Base-by-base conservation (phyloP, 2,888 invertebrate species). In the Meteorus colon region DNA sequence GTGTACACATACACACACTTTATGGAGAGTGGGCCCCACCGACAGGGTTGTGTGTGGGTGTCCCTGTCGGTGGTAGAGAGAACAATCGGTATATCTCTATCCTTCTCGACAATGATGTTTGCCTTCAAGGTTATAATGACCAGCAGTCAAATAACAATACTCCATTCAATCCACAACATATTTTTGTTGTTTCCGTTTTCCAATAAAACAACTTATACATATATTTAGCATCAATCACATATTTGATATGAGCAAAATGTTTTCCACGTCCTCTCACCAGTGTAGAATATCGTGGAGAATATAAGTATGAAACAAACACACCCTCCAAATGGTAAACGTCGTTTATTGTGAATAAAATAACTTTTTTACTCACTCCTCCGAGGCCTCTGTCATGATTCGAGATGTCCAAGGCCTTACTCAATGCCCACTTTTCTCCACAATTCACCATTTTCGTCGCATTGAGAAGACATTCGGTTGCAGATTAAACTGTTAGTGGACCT, bases 361-460 rank as follows among this genome's bases (percentile, higher is more conserved):
- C 24, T 62, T 63, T 60, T 63, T 80, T 90, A 94, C 95, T 95
- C 92, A 96, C 96, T 95, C 95, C 93, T 96, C 96, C 94, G 94
- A 94, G 94, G 94, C 93, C 93, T 95, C 96, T 94, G 95, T 95
- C 96, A 96, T 96, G 95, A 92, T 95, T 95, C 92, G 94, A 94
- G 91, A 93, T 93, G 93, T 93, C 93, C 93, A 94, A 94, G 93
- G 94, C 93, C 93, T 94, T 95, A 95, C 93, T 94, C 93, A 92
- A 94, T 93, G 93, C 93, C 93, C 93, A 94, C 94, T 93, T 93
- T 93, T 93, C 93, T 92, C 93, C 94, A 92, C 92, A 93, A 93
- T 94, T 93, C 94, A 94, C 93, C 95, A 95, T 95, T 94, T 94
- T 95, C 94, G 93, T 92, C 92, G 93, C 93, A 93, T 94, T 86